These are phyloP conservation scores for Agrotis exclamationis DNA, from an alignment of 2,888 invertebrate genomes.

Conservation along the genomic window DNA sequence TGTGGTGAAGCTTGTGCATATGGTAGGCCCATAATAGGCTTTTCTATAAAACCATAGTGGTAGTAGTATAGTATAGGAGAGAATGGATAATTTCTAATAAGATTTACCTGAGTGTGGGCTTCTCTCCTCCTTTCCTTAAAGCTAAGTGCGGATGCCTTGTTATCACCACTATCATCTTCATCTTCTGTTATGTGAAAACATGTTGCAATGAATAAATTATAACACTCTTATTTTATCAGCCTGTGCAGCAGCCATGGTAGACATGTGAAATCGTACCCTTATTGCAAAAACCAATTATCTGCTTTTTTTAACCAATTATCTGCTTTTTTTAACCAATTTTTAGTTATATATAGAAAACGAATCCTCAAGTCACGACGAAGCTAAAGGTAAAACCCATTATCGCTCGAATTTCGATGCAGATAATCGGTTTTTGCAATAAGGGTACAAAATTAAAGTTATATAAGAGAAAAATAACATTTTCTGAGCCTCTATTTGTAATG, in stretches of 20 bases:
- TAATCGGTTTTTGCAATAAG: no score
- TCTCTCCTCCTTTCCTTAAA: constrained; percentile 98
- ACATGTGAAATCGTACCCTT: neutral
- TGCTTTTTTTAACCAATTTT: no score
- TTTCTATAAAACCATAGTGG: neutral
- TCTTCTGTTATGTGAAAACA: constrained; percentile 84
- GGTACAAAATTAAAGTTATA: no score
- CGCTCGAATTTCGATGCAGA: no score
- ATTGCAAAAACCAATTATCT: no score
- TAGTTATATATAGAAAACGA: no score
- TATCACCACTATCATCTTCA: constrained; percentile 92
- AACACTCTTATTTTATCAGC: neutral
- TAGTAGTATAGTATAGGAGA: no score
- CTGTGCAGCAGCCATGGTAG: neutral
- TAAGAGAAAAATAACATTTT: neutral
- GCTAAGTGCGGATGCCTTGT: constrained; percentile 92
- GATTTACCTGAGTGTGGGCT: constrained; percentile 95
- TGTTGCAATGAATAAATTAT: neutral
- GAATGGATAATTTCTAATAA: neutral
- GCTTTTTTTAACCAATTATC: no score
- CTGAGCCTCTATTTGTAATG: neutral
- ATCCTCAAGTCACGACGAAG: no score
- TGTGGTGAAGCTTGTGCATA: no score
- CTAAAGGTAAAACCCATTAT: no score
- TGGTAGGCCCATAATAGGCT: no score